phyloP scores from a whole-genome alignment of 2,888 invertebrate genomes.

The Sarcophaga rosellei region DNA sequence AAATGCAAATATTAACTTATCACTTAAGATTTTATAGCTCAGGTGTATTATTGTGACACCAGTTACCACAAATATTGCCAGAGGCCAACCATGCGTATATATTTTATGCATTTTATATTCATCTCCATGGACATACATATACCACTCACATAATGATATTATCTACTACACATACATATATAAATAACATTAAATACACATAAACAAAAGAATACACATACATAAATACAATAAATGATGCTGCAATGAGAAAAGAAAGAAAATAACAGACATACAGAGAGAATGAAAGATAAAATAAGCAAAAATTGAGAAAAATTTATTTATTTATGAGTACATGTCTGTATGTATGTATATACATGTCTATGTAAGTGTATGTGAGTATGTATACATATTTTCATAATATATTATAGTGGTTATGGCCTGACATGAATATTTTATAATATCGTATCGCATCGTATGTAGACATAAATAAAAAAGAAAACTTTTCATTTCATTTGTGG shows the following conservation, averaged over 20 bases:
- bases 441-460: not conserved
- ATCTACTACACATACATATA: not conserved
- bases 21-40: slow-evolving; percentile 61
- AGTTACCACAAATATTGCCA: slow-evolving; percentile 56
- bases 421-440: slow-evolving; percentile 1
- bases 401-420: not conserved
- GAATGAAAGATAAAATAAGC: slow-evolving; percentile 30
- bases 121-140: not conserved
- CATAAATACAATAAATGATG: not conserved
- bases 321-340: not conserved
- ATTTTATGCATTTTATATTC: slow-evolving; percentile 31
- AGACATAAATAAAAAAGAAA: slow-evolving; percentile 13
- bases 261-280: slow-evolving; percentile 4
- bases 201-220: not conserved
- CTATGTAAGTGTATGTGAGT: not conserved
- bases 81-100: slow-evolving; percentile 51
- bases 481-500: slow-evolving; percentile 47
- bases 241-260: not conserved
- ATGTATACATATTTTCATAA: not conserved
- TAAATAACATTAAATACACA: not conserved
- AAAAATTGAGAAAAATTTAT: slow-evolving; percentile 24
- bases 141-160: not conserved
- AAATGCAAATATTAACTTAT: slow-evolving; percentile 59
- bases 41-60: slow-evolving; percentile 60
- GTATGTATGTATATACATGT: not conserved